A percentile compares a stretch with the other conserved stretches of the same genome.
Evolutionary conservation across 2,113 vertebrate species (phyloP).

Genomic region (Ranitomeya imitator): DNA sequence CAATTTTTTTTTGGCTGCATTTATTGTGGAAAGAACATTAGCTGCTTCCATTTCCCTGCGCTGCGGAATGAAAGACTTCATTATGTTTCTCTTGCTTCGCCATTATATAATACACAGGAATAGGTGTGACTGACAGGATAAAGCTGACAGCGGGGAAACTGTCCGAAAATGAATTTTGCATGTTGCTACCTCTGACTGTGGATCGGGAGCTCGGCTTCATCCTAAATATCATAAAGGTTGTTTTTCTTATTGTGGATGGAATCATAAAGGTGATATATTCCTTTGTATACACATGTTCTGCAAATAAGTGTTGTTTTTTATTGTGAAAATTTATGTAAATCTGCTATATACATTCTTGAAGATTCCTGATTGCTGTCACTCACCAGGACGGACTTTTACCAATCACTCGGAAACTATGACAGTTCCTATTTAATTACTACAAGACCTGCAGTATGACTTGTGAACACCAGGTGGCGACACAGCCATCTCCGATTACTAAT

Average conservation of each 20-base stretch:
- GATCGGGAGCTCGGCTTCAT: neutral
- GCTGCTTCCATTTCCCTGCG: constrained; percentile 41
- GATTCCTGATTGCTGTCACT: neutral
- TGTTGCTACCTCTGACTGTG: neutral
- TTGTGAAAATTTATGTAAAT: too few species aligned
- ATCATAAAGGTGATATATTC: neutral
- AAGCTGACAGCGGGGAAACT: constrained; percentile 9
- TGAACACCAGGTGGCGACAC: neutral
- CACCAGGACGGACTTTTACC: neutral
- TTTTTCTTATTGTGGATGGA: neutral
- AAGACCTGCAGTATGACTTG: neutral
- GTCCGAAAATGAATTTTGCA: neutral
- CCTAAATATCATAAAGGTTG: neutral
- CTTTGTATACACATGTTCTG: too few species aligned
- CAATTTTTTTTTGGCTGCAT: constrained; percentile 43
- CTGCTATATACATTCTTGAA: neutral
- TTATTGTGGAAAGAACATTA: constrained; percentile 41
- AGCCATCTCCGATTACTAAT: neutral
- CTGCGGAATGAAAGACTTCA: constrained; percentile 38
- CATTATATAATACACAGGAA: constrained; percentile 18
- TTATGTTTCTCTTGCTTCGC: constrained; percentile 28
- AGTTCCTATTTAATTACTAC: neutral
- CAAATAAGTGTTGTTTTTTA: too few species aligned
- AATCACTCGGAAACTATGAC: too few species aligned
- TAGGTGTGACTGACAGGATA: constrained; percentile 52